phyloP scores from a whole-genome alignment of 1,140 invertebrate species.

The Drepana arcuata region DNA sequence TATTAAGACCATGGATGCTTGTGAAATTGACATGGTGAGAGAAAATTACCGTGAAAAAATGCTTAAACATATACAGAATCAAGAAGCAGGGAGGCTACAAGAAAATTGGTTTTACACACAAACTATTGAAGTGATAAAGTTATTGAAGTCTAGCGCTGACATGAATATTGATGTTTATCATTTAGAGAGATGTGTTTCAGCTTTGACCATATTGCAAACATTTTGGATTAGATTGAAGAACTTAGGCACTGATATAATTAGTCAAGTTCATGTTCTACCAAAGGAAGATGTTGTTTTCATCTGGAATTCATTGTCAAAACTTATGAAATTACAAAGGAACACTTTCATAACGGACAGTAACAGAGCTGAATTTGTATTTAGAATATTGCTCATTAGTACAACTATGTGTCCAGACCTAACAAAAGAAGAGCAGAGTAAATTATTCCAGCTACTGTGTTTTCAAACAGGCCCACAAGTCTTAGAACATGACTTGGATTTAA shows the following conservation, averaged over 20 bases:
- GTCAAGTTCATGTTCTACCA: conserved; percentile 12
- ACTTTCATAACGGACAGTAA: conserved; percentile 18
- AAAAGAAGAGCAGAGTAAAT: conserved; percentile 15
- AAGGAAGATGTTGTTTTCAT: conserved; percentile 14
- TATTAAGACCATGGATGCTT: conserved; percentile 27
- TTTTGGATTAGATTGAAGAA: no score
- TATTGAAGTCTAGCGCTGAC: conserved; percentile 27
- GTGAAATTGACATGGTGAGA: conserved; percentile 40
- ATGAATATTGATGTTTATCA: conserved; percentile 27
- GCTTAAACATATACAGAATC: conserved; percentile 15
- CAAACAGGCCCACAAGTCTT: conserved; percentile 19
- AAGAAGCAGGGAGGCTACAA: conserved; percentile 11
- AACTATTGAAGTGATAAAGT: conserved; percentile 25
- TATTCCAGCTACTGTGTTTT: conserved; percentile 31
- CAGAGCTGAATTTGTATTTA: conserved; percentile 19
- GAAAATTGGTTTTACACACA: conserved; percentile 39
- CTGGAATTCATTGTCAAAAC: conserved; percentile 21
- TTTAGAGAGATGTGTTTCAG: conserved; percentile 27
- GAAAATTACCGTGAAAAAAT: conserved; percentile 35
- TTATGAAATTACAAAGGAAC: conserved; percentile 22
- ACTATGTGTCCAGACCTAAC: conserved; percentile 15
- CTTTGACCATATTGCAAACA: conserved; percentile 40
- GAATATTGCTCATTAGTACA: conserved; percentile 25
- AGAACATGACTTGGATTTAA: conserved; percentile 17
- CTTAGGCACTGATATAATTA: no score